Base-by-base conservation (phyloP, 2,888 invertebrate species). In the Eueremaeus valkanovi region DNA sequence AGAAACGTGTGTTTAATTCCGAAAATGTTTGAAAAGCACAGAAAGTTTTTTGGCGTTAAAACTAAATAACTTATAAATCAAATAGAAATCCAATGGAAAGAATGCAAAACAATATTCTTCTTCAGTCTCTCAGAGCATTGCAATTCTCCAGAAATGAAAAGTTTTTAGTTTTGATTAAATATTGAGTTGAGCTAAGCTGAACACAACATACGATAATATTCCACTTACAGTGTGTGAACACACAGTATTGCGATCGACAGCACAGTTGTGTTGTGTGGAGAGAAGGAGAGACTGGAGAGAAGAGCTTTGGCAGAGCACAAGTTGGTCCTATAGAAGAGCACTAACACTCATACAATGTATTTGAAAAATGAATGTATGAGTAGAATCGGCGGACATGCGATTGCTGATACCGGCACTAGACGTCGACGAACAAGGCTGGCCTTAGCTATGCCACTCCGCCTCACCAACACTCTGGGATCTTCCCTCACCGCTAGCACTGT, bases 281-380 rank as follows among this genome's bases (percentile, higher is more conserved):
- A 45, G 40, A 13, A 45, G 42, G n/a, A n/a, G n/a, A n/a, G n/a
- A 36, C 36, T 21, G 51, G 51, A 51, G 42, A 45, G 51, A 9
- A 51, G 21, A 3, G 45, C 18, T 45, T 40, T 3, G 13, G 51
- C 36, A 8, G 36, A 36, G 11, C 36, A 51, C 3, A 51, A 51
- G 51, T 51, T 51, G 21, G 51, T 51, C 51, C 51, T 51, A 51
- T 51, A 51, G 51, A 51, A 45, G 21, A 51, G 51, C 51, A 21
- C 51, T 51, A 51, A 51, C 51, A 51, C 51, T 51, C 51, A n/a
- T n/a, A n/a, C 51, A n/a, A 3, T n/a, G 51, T 51, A 51, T 45
- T 45, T 51, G 51, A 21, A 51, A 51, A 51, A n/a, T 51, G 51
- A 51, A 51, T 51, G 51, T 51, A 51, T 51, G 51, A 21, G 51